phyloP scores from a whole-genome alignment of 2,888 invertebrate genomes.

The Acronicta aceris region DNA sequence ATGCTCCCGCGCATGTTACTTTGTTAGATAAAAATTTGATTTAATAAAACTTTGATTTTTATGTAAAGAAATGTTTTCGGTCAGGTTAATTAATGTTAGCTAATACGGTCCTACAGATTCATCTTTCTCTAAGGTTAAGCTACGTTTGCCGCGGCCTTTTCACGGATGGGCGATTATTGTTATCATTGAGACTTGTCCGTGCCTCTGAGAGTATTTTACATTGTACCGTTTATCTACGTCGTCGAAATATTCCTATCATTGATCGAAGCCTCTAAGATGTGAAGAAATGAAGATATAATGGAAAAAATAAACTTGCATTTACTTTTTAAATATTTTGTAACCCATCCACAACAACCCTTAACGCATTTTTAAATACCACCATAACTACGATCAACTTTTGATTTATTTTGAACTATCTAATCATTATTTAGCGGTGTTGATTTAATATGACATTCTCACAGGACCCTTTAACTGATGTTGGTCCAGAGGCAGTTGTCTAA shows the following conservation, averaged over 20 bases:
- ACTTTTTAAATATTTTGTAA: too few species aligned
- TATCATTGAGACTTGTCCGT: background rate
- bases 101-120: background rate
- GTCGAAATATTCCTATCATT: too few species aligned
- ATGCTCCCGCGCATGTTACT: conserved; percentile 9
- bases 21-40: background rate
- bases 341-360: too few species aligned
- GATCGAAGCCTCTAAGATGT: too few species aligned
- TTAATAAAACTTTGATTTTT: background rate
- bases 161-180: background rate
- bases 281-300: too few species aligned
- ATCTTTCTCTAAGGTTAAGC: background rate
- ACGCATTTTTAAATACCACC: too few species aligned
- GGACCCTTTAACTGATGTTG: too few species aligned
- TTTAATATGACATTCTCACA: too few species aligned
- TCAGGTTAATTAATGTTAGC: background rate
- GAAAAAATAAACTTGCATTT: too few species aligned
- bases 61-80: background rate
- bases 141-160: background rate
- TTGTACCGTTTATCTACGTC: too few species aligned
- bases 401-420: conserved; percentile 3
- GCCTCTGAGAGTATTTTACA: too few species aligned
- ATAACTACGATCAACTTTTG: background rate
- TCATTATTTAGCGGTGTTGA: background rate
- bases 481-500: too few species aligned